Conservation (phyloP, 2,888 invertebrate genomes). For the Cosmia trapezina region DNA sequence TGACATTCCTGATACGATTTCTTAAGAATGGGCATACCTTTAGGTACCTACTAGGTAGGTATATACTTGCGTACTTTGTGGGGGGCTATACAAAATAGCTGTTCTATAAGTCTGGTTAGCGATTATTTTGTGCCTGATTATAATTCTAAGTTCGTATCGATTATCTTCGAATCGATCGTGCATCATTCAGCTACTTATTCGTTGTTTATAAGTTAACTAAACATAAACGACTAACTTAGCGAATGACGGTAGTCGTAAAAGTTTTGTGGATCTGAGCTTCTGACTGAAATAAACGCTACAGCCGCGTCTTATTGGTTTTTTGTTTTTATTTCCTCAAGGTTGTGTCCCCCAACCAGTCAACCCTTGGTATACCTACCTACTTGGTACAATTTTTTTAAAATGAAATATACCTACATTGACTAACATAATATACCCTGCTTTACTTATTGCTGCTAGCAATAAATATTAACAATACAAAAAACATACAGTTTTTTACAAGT, state of each 20-base stretch:
- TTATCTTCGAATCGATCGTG: conserved; percentile 20
- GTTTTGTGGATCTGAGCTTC: conserved; percentile 23
- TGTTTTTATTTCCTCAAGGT: conserved; percentile 40
- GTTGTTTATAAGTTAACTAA: conserved; percentile 27
- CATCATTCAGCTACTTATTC: conserved; percentile 6
- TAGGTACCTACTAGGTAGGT: conserved; percentile 21
- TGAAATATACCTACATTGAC: too few relatives aligned
- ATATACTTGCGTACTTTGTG: conserved; percentile 37
- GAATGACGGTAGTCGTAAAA: conserved; percentile 47
- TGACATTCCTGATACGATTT: conserved; percentile 74
- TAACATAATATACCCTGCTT: too few relatives aligned
- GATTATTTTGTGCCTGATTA: conserved; percentile 19
- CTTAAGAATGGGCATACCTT: conserved; percentile 58
- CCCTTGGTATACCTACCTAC: not conserved
- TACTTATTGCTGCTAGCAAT: too few relatives aligned
- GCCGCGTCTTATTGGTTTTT: conserved; percentile 18
- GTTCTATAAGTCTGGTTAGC: not conserved
- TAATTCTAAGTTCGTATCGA: conserved; percentile 38
- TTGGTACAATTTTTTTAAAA: not conserved
- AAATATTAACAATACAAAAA: not conserved
- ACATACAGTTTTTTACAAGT: not conserved
- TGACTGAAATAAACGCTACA: conserved; percentile 20
- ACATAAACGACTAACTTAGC: conserved; percentile 24
- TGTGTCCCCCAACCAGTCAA: conserved; percentile 1
- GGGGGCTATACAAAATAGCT: conserved; percentile 28